These are phyloP conservation scores for Eidolon helvum DNA, from an alignment of 2,113 vertebrate species.

Conservation along the genomic window DNA sequence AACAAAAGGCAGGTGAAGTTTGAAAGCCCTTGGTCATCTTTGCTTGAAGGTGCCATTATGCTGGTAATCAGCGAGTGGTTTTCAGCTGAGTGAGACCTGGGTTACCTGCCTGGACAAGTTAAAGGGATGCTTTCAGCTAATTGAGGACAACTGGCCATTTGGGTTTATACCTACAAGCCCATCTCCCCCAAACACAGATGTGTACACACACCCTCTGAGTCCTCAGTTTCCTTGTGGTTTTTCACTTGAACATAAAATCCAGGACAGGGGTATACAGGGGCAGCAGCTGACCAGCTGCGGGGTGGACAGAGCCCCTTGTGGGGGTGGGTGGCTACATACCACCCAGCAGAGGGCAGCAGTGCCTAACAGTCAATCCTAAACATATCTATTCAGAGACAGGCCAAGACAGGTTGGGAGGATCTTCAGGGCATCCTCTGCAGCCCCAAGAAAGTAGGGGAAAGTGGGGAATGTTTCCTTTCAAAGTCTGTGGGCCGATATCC, in stretches of 20 bases:
- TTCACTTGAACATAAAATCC: neutral
- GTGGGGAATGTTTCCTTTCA: neutral
- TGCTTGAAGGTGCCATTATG: neutral
- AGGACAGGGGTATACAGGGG: neutral
- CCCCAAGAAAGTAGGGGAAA: neutral
- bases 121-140: neutral
- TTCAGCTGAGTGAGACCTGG: neutral
- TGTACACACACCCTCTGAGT: neutral
- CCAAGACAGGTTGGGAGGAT: neutral
- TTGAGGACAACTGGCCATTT: neutral
- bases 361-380: constrained; percentile 54
- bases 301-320: neutral
- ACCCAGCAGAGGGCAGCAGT: constrained; percentile 78
- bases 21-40: neutral
- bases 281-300: neutral
- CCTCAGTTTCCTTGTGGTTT: neutral
- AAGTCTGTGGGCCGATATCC: neutral
- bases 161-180: neutral
- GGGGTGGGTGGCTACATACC: constrained; percentile 59
- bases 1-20: constrained; percentile 23
- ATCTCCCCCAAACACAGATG: neutral
- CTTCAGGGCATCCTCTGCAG: neutral
- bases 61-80: neutral
- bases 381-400: neutral
- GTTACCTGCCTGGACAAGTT: no score